Evolutionary conservation across 2,797 vertebrate species (phyloP), one percentile per base, ranked within the genome.

Genomic region (Fistularia tabacaria): DNA sequence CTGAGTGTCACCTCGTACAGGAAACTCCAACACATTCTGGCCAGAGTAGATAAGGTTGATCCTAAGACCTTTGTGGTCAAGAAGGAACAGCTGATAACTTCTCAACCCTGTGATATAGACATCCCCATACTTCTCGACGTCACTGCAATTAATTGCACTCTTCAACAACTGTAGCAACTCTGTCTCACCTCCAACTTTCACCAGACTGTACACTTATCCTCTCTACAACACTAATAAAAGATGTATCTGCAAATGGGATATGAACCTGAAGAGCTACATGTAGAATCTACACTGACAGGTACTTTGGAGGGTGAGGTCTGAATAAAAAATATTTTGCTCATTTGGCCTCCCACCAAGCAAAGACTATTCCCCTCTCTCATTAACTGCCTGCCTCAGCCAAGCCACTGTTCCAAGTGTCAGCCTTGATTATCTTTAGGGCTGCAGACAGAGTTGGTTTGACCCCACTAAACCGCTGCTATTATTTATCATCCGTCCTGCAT

Each of bases 31-130:
- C 77, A 74, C 51, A 55, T 75, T 91, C 93, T 95, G 93, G 90
- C 66, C 86, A 69, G 77, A 66, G 70, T 70, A 94, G 94, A 95
- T 95, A 96, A 94, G 91, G 76, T 83, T 87, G 86, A 85, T 85
- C 80, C 62, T 54, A 73, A 88, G 90, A 90, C 88, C 87, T 79
- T 64, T 67, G 79, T 53, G 80, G 80, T 87, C 84, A 89, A 87
- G 83, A 80, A 79, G 79, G 73, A 67, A 82, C 69, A 65, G 70
- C 80, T 85, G 87, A 89, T 88, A 88, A 88, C 84, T 86, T 79
- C 86, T 89, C 77, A 81, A 75, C 76, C 80, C 77, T 74, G 69
- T 71, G 80, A 84, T 84, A 80, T 85, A 80, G 67, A 64, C 61
- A 66, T 60, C 66, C 54, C 62, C 39, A 38, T 66, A 79, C 62